Percentiles rank a stretch among this genome's conserved stretches.
phyloP scores from a whole-genome alignment of 2,888 invertebrate species.

The Euplagia quadripunctaria region DNA sequence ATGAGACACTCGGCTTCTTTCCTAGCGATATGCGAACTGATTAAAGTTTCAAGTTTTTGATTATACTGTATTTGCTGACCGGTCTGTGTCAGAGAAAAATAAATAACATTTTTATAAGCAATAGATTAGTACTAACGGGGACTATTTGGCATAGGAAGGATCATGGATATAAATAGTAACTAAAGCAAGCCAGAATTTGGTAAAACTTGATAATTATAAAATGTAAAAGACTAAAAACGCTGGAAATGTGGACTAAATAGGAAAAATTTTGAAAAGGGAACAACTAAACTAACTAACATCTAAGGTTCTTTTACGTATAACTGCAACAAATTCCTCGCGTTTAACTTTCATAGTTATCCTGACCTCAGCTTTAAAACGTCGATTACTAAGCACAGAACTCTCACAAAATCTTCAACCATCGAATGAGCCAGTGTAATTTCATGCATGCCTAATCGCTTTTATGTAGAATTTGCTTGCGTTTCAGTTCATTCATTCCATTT shows the following conservation, averaged over 20 bases:
- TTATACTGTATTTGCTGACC: no score
- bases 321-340: not conserved
- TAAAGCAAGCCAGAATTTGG: not conserved
- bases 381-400: not conserved
- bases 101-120: no score
- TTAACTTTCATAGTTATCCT: not conserved
- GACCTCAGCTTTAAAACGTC: not conserved
- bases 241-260: not conserved
- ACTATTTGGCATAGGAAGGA: no score
- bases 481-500: not conserved
- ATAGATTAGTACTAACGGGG: no score
- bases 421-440: not conserved
- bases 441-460: not conserved
- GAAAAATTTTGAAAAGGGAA: not conserved
- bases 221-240: not conserved
- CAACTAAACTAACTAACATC: no score
- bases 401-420: not conserved
- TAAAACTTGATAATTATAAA: not conserved
- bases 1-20: no score
- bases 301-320: not conserved
- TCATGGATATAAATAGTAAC: no score
- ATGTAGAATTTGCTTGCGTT: not conserved
- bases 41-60: no score
- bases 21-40: no score
- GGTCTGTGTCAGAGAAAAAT: no score